Conservation (phyloP, 2,888 invertebrate species). For the Zaprionus obscuricornis region DNA sequence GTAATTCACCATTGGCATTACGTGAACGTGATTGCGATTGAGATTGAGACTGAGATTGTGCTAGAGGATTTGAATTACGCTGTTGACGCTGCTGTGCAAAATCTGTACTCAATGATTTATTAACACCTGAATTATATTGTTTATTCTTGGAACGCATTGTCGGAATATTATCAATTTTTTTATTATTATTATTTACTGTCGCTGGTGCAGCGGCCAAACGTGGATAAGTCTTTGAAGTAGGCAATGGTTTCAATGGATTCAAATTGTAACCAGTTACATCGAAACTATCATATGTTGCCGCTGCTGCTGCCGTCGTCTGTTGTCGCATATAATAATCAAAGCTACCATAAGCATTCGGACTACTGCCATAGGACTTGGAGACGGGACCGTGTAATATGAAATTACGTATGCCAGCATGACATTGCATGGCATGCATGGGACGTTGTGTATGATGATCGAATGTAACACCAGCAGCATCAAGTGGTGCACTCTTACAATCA, state of each 20-base stretch:
- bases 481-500: slow-evolving; percentile 90
- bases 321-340: slow-evolving; percentile 85
- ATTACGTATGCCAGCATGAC: slow-evolving; percentile 79
- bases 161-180: slow-evolving; percentile 80
- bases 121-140: slow-evolving; percentile 82
- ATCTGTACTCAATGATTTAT: slow-evolving; percentile 83
- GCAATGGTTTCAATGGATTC: slow-evolving; percentile 68
- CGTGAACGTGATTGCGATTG: slow-evolving; percentile 6
- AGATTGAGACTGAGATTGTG: slow-evolving; percentile 7
- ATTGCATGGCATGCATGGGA: slow-evolving; percentile 61
- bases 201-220: slow-evolving; percentile 57
- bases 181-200: not conserved
- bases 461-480: slow-evolving; percentile 85
- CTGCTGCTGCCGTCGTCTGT: slow-evolving; percentile 33
- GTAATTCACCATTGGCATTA: slow-evolving; percentile 26
- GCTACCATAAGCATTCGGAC: slow-evolving; percentile 86
- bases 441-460: slow-evolving; percentile 84
- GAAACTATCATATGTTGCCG: slow-evolving; percentile 80
- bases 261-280: slow-evolving; percentile 83
- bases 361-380: slow-evolving; percentile 87
- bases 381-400: slow-evolving; percentile 82
- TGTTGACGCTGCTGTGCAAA: slow-evolving; percentile 82
- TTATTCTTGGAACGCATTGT: slow-evolving; percentile 81
- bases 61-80: slow-evolving; percentile 69
- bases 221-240: slow-evolving; percentile 81